These are phyloP conservation scores for Listrodromus nycthemerus DNA, from an alignment of 2,888 invertebrate species.

Conservation along the genomic window DNA sequence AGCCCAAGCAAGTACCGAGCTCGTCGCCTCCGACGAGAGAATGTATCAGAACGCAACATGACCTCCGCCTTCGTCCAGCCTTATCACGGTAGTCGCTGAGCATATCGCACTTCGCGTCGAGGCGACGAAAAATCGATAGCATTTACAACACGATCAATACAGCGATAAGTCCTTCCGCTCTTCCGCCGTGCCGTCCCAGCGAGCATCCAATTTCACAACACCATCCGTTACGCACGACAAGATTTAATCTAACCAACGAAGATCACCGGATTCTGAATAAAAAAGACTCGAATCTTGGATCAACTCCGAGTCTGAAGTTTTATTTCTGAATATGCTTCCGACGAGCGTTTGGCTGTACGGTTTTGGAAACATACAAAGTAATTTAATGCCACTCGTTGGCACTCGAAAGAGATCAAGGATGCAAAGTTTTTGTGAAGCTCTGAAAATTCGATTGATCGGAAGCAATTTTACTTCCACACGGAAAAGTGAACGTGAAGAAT, in stretches of 20 bases:
- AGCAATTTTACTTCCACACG: not conserved
- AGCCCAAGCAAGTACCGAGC: slow-evolving; percentile 15
- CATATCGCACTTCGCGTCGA: not conserved
- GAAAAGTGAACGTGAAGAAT: too few species aligned
- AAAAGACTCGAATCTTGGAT: not conserved
- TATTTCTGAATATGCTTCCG: not conserved
- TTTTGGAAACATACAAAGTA: not conserved
- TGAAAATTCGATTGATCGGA: not conserved
- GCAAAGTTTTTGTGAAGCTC: not conserved
- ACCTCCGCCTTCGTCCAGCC: not conserved
- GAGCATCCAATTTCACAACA: not conserved
- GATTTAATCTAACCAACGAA: not conserved
- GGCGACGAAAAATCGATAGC: slow-evolving; percentile 14
- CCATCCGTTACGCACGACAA: not conserved
- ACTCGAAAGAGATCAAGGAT: not conserved
- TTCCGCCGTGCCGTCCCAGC: slow-evolving; percentile 1
- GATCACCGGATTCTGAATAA: not conserved
- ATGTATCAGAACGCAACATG: slow-evolving; percentile 31
- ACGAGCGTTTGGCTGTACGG: not conserved
- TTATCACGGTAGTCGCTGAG: not conserved
- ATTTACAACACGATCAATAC: not conserved
- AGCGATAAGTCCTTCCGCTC: not conserved
- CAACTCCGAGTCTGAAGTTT: not conserved
- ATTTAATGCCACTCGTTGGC: not conserved
- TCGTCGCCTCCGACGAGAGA: slow-evolving; percentile 21